A percentile compares a stretch with the other conserved stretches of the same genome.
Evolutionary conservation across 2,113 vertebrate genomes (phyloP).

Genomic region (Cynopterus brachyotis): DNA sequence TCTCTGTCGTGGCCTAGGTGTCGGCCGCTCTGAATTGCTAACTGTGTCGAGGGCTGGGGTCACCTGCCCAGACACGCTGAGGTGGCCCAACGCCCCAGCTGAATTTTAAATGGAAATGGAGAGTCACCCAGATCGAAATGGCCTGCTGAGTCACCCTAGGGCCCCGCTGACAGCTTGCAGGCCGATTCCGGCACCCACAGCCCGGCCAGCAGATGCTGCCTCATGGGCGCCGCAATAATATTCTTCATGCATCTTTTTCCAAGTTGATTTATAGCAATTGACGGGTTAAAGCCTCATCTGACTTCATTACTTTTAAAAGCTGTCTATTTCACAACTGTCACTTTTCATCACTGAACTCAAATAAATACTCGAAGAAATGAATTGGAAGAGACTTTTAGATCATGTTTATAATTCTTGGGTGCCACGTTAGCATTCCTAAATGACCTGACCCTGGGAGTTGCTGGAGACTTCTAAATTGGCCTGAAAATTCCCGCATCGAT

Average conservation of each 20-base stretch:
- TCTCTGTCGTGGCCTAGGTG: not conserved
- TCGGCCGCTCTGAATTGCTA: not conserved
- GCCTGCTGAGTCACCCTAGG: not conserved
- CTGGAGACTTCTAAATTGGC: constrained; percentile 32
- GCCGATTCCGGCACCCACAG: not conserved
- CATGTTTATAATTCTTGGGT: constrained; percentile 82
- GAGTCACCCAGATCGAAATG: not conserved
- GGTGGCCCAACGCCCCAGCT: not conserved
- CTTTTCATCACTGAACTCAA: constrained; percentile 85
- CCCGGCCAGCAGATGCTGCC: constrained; percentile 39
- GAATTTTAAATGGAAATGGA: not conserved
- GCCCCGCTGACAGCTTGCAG: accelerated
- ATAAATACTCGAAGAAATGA: constrained; percentile 84
- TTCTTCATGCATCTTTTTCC: constrained; percentile 82
- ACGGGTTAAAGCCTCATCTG: constrained; percentile 87
- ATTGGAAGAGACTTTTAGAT: constrained; percentile 83
- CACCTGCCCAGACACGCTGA: not conserved
- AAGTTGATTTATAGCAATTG: constrained; percentile 85
- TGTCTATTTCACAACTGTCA: constrained; percentile 86
- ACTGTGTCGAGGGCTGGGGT: not conserved
- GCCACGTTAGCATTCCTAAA: constrained; percentile 77
- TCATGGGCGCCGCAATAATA: constrained; percentile 77
- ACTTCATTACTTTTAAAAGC: constrained; percentile 88
- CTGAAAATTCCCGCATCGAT: constrained; percentile 28
- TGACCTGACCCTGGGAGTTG: constrained; percentile 75